Percentiles rank a stretch among this genome's conserved stretches.
Conservation (phyloP, 2,113 vertebrate species). For the Gadus chalcogrammus region DNA sequence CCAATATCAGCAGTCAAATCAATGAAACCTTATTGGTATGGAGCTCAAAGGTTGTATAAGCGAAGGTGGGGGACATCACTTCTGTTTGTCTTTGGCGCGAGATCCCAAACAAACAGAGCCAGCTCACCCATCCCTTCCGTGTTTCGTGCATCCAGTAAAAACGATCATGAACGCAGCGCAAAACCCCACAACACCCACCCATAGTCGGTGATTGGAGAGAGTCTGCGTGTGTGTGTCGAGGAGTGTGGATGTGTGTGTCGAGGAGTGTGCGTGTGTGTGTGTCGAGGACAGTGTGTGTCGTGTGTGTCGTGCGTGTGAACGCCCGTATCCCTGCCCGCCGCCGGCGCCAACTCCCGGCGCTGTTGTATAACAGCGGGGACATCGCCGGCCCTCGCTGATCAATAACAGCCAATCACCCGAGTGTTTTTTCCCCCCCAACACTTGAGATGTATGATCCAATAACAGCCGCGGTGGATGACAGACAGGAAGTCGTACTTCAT, state of each 20-base stretch:
- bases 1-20: too few species aligned
- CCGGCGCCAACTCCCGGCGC: neutral
- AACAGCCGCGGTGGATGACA: neutral
- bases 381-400: neutral
- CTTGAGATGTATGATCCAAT: neutral
- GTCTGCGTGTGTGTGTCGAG: neutral
- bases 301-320: neutral
- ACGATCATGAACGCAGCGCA: too few species aligned
- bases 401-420: constrained; percentile 17
- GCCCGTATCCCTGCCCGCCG: neutral
- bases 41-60: too few species aligned
- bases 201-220: too few species aligned
- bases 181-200: too few species aligned
- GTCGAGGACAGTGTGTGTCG: neutral
- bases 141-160: too few species aligned
- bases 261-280: neutral
- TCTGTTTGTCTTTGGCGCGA: too few species aligned
- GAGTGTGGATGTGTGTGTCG: neutral
- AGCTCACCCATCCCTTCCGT: too few species aligned
- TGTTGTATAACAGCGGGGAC: too few species aligned
- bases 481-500: constrained; percentile 1
- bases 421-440: neutral
- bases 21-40: too few species aligned
- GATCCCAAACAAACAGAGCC: too few species aligned
- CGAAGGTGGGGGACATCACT: too few species aligned